These are phyloP conservation scores for Manis crassicaudata DNA, from an alignment of 2,797 vertebrate species.

Conservation along the genomic window DNA sequence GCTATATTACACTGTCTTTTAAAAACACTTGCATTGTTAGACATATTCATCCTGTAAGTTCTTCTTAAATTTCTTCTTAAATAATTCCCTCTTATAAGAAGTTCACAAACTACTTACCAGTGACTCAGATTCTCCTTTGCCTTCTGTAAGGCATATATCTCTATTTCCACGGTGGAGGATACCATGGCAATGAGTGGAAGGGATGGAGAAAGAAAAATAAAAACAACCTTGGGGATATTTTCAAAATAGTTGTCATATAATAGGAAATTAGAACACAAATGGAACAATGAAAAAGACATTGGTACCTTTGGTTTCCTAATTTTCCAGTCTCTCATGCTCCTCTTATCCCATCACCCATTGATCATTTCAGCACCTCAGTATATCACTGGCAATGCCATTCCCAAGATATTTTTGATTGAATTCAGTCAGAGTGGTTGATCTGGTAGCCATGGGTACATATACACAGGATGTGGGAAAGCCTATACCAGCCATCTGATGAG, in stretches of 20 bases:
- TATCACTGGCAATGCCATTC: neutral
- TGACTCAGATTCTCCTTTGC: neutral
- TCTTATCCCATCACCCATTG: neutral
- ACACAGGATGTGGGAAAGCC: neutral
- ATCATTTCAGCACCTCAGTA: neutral
- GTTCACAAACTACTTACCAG: neutral
- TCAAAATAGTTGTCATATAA: neutral
- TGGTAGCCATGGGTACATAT: neutral
- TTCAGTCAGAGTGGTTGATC: neutral
- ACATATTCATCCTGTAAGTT: neutral
- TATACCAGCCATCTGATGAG: neutral
- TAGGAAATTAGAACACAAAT: conserved; percentile 1
- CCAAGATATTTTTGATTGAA: neutral
- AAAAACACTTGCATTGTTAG: conserved; percentile 11
- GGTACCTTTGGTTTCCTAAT: neutral
- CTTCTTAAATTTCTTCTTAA: neutral
- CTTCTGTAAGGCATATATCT: neutral
- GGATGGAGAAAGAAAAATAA: conserved; percentile 1
- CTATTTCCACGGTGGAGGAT: neutral
- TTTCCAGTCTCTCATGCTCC: neutral
- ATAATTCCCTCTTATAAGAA: neutral
- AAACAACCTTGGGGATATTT: neutral
- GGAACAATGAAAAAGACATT: neutral
- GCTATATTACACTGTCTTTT: neutral
- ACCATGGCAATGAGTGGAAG: neutral